phyloP scores from a whole-genome alignment of 2,113 vertebrate genomes.

The Gracilinanus agilis region DNA sequence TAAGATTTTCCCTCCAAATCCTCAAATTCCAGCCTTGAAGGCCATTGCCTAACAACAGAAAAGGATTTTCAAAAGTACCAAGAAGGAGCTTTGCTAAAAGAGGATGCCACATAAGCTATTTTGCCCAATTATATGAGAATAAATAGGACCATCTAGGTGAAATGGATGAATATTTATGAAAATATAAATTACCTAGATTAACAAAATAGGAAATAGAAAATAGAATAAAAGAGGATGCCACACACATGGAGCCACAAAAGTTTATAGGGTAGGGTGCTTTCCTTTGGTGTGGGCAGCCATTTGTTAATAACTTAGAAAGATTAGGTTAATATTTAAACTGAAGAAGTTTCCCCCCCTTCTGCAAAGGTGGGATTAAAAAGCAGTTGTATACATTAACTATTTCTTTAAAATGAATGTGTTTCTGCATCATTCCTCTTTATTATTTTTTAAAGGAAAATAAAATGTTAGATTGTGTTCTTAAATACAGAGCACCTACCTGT shows the following conservation, averaged over 20 bases:
- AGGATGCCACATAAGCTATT: too few relatives aligned
- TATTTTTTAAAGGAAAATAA: background rate
- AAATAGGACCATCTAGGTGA: too few relatives aligned
- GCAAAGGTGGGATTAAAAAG: constrained; percentile 45
- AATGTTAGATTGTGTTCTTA: background rate
- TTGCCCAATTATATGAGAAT: too few relatives aligned
- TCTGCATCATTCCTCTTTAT: background rate
- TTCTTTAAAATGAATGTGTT: constrained; percentile 50
- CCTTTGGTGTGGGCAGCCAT: background rate
- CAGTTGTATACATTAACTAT: constrained; percentile 64
- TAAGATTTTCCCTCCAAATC: constrained; percentile 30
- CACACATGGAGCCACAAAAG: background rate
- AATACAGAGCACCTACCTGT: constrained; percentile 26
- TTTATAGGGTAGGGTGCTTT: constrained; percentile 3
- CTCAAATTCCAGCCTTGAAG: background rate
- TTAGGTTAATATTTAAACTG: constrained; percentile 75
- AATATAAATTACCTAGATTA: too few relatives aligned
- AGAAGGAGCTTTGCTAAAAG: background rate
- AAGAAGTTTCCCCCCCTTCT: constrained; percentile 52
- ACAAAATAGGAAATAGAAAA: too few relatives aligned
- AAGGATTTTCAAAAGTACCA: background rate
- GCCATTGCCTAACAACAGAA: background rate
- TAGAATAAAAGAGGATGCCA: background rate
- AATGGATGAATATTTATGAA: too few relatives aligned
- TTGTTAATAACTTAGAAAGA: constrained; percentile 54